Evolutionary conservation across 2,113 vertebrate genomes (phyloP).

Genomic region (Chionis minor): DNA sequence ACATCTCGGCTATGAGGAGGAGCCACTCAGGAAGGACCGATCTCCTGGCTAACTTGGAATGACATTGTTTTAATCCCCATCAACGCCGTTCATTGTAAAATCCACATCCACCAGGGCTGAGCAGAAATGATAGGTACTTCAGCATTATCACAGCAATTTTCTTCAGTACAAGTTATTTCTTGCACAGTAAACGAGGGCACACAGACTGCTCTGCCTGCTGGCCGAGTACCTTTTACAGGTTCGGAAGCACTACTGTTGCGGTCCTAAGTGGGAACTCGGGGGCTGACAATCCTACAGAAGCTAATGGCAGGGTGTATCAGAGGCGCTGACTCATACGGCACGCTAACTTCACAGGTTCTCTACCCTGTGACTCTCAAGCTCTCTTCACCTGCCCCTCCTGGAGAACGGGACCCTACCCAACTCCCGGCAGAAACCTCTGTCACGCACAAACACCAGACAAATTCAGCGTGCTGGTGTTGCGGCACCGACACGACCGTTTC

Average conservation of each 20-base stretch:
- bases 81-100: not conserved
- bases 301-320: not conserved
- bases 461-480: not conserved
- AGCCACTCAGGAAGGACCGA: not conserved
- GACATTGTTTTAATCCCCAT: not conserved
- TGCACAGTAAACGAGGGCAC: not conserved
- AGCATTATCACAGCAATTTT: not conserved
- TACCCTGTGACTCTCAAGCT: not conserved
- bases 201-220: not conserved
- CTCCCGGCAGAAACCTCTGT: not conserved
- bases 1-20: not conserved
- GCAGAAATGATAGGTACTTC: not conserved
- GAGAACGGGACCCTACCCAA: not conserved
- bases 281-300: not conserved
- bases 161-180: not conserved
- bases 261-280: fast-evolving
- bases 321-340: not conserved
- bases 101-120: not conserved
- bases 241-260: not conserved
- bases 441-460: not conserved
- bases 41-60: not conserved
- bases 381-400: not conserved
- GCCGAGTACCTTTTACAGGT: not conserved
- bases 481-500: fast-evolving
- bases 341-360: not conserved